A percentile compares a stretch with the other conserved stretches of the same genome.
These are phyloP conservation scores for Octonoba sinensis DNA, from an alignment of 2,888 invertebrate species.

Conservation along the genomic window DNA sequence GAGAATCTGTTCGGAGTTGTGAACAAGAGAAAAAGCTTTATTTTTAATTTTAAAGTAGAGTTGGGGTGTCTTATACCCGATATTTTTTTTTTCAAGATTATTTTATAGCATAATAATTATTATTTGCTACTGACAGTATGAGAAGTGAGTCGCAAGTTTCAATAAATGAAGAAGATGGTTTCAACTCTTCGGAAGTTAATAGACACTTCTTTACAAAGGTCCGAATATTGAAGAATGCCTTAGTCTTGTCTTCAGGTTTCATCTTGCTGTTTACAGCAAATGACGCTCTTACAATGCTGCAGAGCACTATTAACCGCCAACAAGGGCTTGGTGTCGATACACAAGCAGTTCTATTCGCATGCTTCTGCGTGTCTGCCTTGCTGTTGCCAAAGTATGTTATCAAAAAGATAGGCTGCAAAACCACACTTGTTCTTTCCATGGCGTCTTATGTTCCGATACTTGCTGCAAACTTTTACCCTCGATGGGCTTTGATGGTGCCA, in stretches of 20 bases:
- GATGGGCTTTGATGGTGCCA: conserved; percentile 86
- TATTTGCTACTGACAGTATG: too few species aligned
- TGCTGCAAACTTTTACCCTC: conserved; percentile 91
- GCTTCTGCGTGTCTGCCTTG: conserved; percentile 94
- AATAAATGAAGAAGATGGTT: too few species aligned
- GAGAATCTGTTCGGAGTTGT: too few species aligned
- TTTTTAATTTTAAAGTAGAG: too few species aligned
- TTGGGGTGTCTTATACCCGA: too few species aligned
- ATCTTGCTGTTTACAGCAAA: conserved; percentile 97
- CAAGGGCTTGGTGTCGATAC: conserved; percentile 92
- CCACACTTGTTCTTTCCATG: conserved; percentile 94
- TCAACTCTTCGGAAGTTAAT: too few species aligned
- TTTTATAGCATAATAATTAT: too few species aligned
- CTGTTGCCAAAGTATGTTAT: conserved; percentile 94
- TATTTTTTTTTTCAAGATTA: too few species aligned
- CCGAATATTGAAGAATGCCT: conserved; percentile 89
- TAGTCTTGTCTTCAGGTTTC: conserved; percentile 90
- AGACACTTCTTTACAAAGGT: background rate
- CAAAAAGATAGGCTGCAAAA: conserved; percentile 93
- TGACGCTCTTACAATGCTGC: conserved; percentile 93
- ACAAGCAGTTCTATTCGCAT: conserved; percentile 89
- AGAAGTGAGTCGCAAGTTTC: too few species aligned
- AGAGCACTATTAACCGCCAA: conserved; percentile 88
- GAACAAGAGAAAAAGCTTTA: too few species aligned
- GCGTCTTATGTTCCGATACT: conserved; percentile 94